Percentiles rank a stretch among this genome's conserved stretches.
These are phyloP conservation scores for Bothrops jararaca DNA, from an alignment of 2,113 vertebrate species.

Conservation along the genomic window DNA sequence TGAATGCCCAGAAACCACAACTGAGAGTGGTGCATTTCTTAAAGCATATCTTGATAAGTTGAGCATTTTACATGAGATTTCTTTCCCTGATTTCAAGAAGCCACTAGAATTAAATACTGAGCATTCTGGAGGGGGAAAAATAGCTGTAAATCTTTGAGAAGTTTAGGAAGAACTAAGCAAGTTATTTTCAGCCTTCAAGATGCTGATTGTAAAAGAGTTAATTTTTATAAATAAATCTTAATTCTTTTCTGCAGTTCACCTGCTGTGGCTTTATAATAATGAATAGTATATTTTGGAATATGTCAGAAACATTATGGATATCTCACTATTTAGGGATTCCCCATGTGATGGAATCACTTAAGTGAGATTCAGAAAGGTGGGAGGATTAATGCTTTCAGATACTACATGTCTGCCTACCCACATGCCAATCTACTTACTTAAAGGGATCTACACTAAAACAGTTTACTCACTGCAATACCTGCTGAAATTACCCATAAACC, in stretches of 20 bases:
- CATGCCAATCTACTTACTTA: background rate
- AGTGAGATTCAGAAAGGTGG: background rate
- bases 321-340: background rate
- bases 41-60: background rate
- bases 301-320: background rate
- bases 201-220: background rate
- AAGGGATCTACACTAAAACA: background rate
- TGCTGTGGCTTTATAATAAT: background rate
- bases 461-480: background rate
- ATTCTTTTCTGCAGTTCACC: background rate
- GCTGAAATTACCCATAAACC: background rate
- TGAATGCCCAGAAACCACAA: background rate
- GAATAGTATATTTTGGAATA: background rate
- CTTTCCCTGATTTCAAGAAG: background rate
- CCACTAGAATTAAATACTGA: background rate
- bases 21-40: background rate
- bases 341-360: background rate
- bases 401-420: background rate
- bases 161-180: background rate
- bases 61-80: background rate
- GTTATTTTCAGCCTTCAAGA: background rate
- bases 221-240: background rate
- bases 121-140: background rate
- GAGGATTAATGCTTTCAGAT: background rate
- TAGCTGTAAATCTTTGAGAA: background rate